Evolutionary conservation across 1,140 invertebrate genomes (phyloP).

Genomic region (Palaemon carinicauda): DNA sequence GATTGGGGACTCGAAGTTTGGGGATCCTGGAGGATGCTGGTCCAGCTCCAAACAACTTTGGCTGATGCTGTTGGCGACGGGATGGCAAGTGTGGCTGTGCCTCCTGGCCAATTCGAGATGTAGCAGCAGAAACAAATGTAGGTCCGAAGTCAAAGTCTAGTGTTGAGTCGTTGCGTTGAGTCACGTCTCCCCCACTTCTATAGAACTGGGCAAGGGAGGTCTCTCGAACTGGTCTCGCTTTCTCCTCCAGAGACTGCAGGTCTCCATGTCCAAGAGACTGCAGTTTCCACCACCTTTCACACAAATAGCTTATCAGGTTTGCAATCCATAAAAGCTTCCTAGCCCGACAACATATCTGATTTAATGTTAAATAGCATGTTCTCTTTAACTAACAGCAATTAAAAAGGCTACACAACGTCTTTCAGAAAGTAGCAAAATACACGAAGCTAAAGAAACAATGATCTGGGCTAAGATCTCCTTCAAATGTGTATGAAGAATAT

Average conservation of each 20-base stretch:
- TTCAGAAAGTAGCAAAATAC: neutral
- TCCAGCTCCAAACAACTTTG: neutral
- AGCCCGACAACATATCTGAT: no score
- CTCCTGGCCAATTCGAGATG: neutral
- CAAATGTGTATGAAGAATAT: no score
- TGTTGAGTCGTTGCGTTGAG: conserved; percentile 20
- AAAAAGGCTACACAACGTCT: neutral
- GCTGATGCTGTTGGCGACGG: neutral
- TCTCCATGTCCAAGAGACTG: neutral
- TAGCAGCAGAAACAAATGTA: conserved; percentile 1
- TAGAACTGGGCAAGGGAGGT: neutral
- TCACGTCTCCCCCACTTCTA: conserved; percentile 16
- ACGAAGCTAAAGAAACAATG: no score
- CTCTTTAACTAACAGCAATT: no score
- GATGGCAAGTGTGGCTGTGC: neutral
- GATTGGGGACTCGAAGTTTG: neutral
- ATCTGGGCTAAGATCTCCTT: no score
- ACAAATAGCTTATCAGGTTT: conserved; percentile 23
- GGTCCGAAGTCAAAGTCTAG: conserved; percentile 38
- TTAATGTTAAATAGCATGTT: no score
- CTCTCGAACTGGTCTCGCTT: neutral
- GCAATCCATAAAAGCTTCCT: neutral
- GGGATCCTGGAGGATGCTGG: neutral
- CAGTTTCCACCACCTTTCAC: conserved; percentile 7
- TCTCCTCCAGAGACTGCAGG: conserved; percentile 6